phyloP scores from a whole-genome alignment of 2,797 vertebrate genomes.

The Petrocephalus sullivani region DNA sequence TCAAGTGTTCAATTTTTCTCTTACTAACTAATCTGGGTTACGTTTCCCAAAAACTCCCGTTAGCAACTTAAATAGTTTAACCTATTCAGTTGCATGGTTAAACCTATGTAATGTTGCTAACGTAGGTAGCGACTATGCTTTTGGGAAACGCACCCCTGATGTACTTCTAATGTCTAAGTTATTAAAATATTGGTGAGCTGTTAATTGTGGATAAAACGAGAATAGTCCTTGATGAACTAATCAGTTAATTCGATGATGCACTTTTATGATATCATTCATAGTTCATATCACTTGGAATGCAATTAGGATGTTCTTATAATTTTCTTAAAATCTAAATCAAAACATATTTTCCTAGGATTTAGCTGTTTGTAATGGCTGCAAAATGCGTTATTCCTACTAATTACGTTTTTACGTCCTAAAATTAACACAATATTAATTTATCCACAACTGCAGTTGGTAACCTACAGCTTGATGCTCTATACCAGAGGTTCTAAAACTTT shows the following conservation, averaged over 20 bases:
- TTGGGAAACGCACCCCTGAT: background rate
- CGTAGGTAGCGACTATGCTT: too few relatives aligned
- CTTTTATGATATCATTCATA: background rate
- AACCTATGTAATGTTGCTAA: too few relatives aligned
- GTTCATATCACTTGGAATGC: background rate
- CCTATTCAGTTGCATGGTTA: too few relatives aligned
- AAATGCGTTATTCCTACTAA: background rate
- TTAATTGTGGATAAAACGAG: background rate
- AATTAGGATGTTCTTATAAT: background rate
- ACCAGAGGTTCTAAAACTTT: too few relatives aligned
- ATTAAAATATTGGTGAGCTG: background rate
- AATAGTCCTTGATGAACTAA: background rate
- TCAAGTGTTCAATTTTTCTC: background rate
- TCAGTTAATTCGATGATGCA: background rate
- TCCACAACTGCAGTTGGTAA: background rate
- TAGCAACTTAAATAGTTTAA: too few relatives aligned
- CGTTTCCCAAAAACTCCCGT: too few relatives aligned
- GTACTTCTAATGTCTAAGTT: background rate
- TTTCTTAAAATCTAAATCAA: background rate
- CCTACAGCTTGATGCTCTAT: background rate
- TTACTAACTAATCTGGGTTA: background rate
- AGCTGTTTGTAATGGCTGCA: background rate
- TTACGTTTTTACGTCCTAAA: background rate
- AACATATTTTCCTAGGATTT: background rate
- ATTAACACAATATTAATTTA: background rate